A percentile compares a stretch with the other conserved stretches of the same genome.
These are phyloP conservation scores for Cettia cetti DNA, from an alignment of 2,113 vertebrate genomes.

Conservation along the genomic window DNA sequence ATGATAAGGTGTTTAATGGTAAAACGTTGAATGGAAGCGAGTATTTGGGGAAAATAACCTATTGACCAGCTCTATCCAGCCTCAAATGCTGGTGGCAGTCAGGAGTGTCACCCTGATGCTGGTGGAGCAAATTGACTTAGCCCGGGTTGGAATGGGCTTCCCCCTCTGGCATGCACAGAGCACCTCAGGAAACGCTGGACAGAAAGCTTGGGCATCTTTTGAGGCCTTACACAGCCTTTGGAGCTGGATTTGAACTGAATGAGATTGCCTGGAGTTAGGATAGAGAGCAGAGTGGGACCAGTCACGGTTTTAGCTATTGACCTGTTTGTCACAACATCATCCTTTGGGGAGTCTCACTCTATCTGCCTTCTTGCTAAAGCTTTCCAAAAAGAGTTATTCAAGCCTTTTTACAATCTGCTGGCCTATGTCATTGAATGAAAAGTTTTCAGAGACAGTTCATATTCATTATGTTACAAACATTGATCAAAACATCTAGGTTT, in stretches of 20 bases:
- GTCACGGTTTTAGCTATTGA: not conserved
- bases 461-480: not conserved
- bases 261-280: not conserved
- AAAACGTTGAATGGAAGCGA: not conserved
- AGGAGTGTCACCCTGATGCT: not conserved
- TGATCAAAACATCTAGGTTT: not conserved
- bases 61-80: not conserved
- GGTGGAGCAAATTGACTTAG: not conserved
- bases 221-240: not conserved
- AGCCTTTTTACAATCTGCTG: not conserved
- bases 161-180: not conserved
- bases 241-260: not conserved
- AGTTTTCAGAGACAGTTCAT: not conserved
- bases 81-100: not conserved
- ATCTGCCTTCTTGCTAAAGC: not conserved
- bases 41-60: not conserved
- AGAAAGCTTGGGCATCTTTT: not conserved
- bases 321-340: not conserved
- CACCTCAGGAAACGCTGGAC: not conserved
- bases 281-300: not conserved
- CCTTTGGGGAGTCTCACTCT: not conserved
- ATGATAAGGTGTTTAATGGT: not conserved
- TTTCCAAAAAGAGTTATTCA: not conserved
- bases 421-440: not conserved
- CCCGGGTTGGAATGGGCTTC: rapidly evolving